These are phyloP conservation scores for Capitella teleta DNA, from an alignment of 1,140 invertebrate species.

Conservation along the genomic window DNA sequence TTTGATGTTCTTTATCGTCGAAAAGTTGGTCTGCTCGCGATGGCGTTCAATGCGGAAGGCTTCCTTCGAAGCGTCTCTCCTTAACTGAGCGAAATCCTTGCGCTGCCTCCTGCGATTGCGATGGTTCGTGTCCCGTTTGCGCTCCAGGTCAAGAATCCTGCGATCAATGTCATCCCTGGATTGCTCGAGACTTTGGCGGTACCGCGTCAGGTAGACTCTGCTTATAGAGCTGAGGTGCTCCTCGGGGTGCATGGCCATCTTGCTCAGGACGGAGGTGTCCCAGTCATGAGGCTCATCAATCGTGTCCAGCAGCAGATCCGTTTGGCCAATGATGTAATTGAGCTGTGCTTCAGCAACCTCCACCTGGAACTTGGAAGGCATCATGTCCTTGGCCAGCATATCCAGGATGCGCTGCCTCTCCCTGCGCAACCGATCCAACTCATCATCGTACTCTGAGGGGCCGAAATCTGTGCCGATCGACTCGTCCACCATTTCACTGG, in stretches of 20 bases:
- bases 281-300: conserved; percentile 23
- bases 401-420: conserved; percentile 32
- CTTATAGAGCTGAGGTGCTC: conserved; percentile 1
- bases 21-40: neutral
- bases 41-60: conserved; percentile 1
- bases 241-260: neutral
- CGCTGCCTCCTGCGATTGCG: neutral
- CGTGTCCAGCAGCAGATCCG: conserved; percentile 26
- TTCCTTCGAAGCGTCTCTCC: neutral
- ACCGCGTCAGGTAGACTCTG: conserved; percentile 2
- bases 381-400: conserved; percentile 25
- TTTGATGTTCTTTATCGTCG: neutral
- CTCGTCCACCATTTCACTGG: conserved; percentile 9
- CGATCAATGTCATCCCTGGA: conserved; percentile 7
- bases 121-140: neutral
- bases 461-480: conserved; percentile 10
- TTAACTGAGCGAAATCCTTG: neutral
- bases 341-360: conserved; percentile 33
- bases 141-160: conserved; percentile 3
- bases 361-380: conserved; percentile 31
- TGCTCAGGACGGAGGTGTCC: neutral
- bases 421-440: conserved; percentile 26
- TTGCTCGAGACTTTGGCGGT: conserved; percentile 4
- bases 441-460: conserved; percentile 15
- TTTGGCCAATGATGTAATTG: conserved; percentile 36